Evolutionary conservation across 2,113 vertebrate genomes (phyloP).

Genomic region (Lasiurus cinereus): DNA sequence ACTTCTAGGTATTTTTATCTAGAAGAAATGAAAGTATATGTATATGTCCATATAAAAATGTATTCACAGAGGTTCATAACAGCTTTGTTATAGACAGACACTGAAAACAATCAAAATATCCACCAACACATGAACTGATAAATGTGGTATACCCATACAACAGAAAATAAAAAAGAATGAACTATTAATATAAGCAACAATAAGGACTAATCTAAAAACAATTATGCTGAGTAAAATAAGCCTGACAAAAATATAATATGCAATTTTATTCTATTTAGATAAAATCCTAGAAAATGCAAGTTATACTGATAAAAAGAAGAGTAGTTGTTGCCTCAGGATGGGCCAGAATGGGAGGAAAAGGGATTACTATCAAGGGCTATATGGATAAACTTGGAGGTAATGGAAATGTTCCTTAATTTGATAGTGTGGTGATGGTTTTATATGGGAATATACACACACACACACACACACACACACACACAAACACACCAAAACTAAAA

Average conservation of each 20-base stretch:
- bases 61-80: neutral
- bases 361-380: neutral
- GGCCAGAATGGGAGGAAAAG: neutral
- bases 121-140: neutral
- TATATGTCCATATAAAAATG: neutral
- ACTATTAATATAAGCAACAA: neutral
- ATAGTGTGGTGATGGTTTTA: neutral
- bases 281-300: conserved; percentile 19
- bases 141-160: neutral
- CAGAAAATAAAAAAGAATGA: neutral
- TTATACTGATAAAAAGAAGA: neutral
- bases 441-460: no score
- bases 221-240: neutral
- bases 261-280: neutral
- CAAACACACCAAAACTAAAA: neutral
- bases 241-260: neutral
- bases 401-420: neutral
- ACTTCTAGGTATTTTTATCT: neutral
- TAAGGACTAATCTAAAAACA: conserved; percentile 37
- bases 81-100: neutral
- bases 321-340: neutral
- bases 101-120: conserved; percentile 13
- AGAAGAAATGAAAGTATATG: no score
- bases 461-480: no score
- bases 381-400: neutral